phyloP scores from a whole-genome alignment of 2,797 vertebrate species.

The Sebastolobus alascanus region DNA sequence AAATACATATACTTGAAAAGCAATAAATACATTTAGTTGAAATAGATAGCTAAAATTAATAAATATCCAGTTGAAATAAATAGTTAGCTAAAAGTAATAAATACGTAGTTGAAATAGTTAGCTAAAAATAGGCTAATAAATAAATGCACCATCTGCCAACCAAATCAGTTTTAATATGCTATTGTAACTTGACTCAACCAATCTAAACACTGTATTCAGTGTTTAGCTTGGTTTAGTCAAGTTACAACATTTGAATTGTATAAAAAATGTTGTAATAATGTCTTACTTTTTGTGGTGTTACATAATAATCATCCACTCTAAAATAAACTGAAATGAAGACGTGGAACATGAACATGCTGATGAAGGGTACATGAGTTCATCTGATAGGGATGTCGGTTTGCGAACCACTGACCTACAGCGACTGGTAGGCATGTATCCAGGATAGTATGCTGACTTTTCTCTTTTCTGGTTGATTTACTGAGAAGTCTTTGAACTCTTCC shows the following conservation, averaged over 20 bases:
- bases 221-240: too few species aligned
- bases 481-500: too few species aligned
- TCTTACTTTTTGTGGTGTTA: neutral
- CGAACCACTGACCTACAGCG: neutral
- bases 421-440: conserved; percentile 3
- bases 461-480: conserved; percentile 17
- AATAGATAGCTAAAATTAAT: neutral
- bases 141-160: neutral
- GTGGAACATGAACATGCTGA: neutral
- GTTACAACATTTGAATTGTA: neutral
- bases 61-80: neutral
- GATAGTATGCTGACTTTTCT: conserved; percentile 46
- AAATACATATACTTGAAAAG: too few species aligned
- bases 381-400: neutral
- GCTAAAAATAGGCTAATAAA: neutral
- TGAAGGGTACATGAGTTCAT: neutral
- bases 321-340: too few species aligned
- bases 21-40: neutral
- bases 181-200: neutral
- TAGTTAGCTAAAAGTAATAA: neutral
- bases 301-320: too few species aligned
- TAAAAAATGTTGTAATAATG: neutral
- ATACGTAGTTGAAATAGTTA: neutral
- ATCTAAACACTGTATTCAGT: neutral
- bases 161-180: too few species aligned